Evolutionary conservation across 2,888 invertebrate genomes (phyloP).

Genomic region (Synergus laeviventris): DNA sequence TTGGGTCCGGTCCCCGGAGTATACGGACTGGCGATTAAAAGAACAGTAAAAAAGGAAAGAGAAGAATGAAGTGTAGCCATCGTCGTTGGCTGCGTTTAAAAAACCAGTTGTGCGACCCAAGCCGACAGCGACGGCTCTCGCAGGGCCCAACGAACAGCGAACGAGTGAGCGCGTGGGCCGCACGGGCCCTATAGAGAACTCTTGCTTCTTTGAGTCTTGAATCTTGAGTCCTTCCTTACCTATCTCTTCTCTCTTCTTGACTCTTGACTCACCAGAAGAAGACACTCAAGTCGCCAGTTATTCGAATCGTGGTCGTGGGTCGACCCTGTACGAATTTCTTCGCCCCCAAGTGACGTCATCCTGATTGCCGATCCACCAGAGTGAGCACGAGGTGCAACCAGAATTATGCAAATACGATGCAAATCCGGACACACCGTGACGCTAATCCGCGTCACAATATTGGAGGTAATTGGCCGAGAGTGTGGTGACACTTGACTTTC

Average conservation of each 20-base stretch:
- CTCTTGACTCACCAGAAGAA: constrained; percentile 13
- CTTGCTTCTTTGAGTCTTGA: constrained; percentile 46
- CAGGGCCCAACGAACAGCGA: constrained; percentile 51
- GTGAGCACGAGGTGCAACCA: constrained; percentile 67
- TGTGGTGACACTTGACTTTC: constrained; percentile 59
- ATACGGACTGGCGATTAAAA: constrained; percentile 73
- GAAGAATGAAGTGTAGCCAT: constrained; percentile 67
- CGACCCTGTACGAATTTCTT: constrained; percentile 38
- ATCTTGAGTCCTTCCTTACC: constrained; percentile 43
- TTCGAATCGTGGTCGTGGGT: constrained; percentile 24
- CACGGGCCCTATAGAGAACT: constrained; percentile 63
- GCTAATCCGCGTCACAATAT: constrained; percentile 75
- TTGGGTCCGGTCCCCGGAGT: constrained; percentile 65
- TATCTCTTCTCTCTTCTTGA: constrained; percentile 37
- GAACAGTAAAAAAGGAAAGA: constrained; percentile 71
- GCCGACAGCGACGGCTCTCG: constrained; percentile 63
- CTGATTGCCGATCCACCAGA: constrained; percentile 57
- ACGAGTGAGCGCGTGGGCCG: constrained; percentile 73
- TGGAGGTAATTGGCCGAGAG: constrained; percentile 73
- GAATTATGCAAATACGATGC: constrained; percentile 75
- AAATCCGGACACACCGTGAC: constrained; percentile 70
- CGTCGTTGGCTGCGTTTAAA: constrained; percentile 73
- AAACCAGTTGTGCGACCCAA: constrained; percentile 75
- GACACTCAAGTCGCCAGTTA: constrained; percentile 38
- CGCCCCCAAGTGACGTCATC: constrained; percentile 59